Conservation (phyloP, 2,113 vertebrate genomes). For the Crotalus horridus region DNA sequence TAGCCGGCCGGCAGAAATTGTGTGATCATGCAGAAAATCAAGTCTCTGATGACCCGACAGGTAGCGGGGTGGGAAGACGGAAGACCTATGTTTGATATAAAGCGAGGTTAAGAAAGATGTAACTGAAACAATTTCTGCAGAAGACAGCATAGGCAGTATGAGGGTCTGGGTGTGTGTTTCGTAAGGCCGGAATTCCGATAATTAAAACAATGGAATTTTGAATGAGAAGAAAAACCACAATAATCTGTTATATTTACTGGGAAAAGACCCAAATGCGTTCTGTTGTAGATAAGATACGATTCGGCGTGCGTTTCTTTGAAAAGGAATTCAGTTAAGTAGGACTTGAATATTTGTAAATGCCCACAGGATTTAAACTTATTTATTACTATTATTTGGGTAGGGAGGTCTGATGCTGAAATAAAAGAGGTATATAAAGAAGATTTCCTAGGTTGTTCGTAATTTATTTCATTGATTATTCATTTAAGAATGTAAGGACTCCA, state of each 20-base stretch:
- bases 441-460: not conserved
- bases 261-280: not conserved
- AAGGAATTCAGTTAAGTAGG: not conserved
- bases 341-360: not conserved
- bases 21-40: conserved; percentile 90
- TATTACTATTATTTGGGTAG: not conserved
- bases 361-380: not conserved
- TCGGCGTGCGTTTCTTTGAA: not conserved
- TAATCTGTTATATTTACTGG: not conserved
- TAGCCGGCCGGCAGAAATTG: not conserved
- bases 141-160: not conserved
- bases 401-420: not conserved
- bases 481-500: not conserved
- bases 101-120: not conserved
- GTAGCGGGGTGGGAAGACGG: conserved; percentile 65
- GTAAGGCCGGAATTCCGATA: not conserved
- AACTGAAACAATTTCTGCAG: not conserved
- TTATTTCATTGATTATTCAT: not conserved
- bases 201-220: not conserved
- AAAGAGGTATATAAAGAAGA: not conserved
- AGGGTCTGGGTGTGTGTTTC: not conserved
- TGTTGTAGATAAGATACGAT: not conserved
- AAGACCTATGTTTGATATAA: not conserved
- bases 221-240: not conserved
- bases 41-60: conserved; percentile 95